phyloP scores from a whole-genome alignment of 2,888 invertebrate genomes.

The Stenodema calcarata region DNA sequence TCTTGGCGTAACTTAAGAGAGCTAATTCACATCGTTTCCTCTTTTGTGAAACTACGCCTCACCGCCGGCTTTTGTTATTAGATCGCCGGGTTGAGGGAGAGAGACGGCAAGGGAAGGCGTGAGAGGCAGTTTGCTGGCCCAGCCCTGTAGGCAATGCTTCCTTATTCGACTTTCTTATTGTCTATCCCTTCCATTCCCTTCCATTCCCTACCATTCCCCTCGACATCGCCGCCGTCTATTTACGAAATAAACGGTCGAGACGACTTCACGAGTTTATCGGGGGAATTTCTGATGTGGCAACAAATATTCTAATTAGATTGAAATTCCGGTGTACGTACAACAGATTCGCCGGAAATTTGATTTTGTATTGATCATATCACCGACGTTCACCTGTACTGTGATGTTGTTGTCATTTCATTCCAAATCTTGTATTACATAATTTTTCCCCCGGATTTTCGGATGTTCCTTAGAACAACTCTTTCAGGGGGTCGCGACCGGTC shows the following conservation, averaged over 20 bases:
- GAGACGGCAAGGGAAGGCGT: neutral
- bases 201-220: too few species aligned
- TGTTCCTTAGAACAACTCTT: too few species aligned
- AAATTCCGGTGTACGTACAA: neutral
- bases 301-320: neutral
- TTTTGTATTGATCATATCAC: neutral
- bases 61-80: neutral
- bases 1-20: neutral
- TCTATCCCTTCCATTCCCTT: neutral
- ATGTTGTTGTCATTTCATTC: too few species aligned
- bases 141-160: neutral
- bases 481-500: too few species aligned
- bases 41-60: neutral
- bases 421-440: too few species aligned
- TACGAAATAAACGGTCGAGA: neutral
- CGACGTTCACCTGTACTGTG: neutral
- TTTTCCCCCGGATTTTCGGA: too few species aligned
- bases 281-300: neutral
- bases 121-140: neutral
- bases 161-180: neutral
- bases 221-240: too few species aligned
- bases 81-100: neutral
- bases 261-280: neutral
- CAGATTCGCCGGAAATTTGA: neutral
- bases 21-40: constrained; percentile 3